A percentile compares a stretch with the other conserved stretches of the same genome.
Conservation (phyloP, 2,888 invertebrate species). For the Falcaria lacertinaria region DNA sequence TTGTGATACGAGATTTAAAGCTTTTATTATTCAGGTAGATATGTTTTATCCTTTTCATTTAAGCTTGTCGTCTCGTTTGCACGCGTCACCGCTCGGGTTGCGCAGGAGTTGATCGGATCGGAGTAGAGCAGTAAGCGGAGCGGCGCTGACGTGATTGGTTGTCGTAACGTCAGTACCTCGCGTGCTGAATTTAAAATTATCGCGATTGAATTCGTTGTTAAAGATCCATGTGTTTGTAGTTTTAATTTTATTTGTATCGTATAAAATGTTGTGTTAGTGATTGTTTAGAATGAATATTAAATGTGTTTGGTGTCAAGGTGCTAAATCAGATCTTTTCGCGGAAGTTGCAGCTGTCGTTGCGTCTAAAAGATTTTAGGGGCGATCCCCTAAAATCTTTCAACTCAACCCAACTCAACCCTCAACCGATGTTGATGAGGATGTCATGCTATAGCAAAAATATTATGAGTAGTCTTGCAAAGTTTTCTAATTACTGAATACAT, state of each 20-base stretch:
- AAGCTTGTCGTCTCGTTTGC: conserved; percentile 40
- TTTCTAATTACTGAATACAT: too few relatives aligned
- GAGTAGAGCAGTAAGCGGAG: conserved; percentile 68
- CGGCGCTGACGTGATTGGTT: conserved; percentile 68
- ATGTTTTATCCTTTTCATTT: conserved; percentile 43
- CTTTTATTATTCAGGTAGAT: conserved; percentile 72
- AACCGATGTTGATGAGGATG: too few relatives aligned
- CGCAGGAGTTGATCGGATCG: conserved; percentile 66
- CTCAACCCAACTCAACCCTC: too few relatives aligned
- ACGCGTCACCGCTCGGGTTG: conserved; percentile 50
- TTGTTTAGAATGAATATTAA: conserved; percentile 3
- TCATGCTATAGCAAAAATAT: conserved; percentile 8
- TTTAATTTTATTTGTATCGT: conserved; percentile 36
- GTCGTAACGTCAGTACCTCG: conserved; percentile 39
- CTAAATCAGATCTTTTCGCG: conserved; percentile 30
- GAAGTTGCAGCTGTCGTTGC: conserved; percentile 49
- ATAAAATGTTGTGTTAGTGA: background rate
- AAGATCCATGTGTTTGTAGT: conserved; percentile 47
- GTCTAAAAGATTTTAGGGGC: conserved; percentile 40
- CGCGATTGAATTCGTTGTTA: conserved; percentile 52
- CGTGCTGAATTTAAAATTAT: conserved; percentile 58
- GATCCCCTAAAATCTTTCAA: too few relatives aligned
- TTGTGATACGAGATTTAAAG: conserved; percentile 49
- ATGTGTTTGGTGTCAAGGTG: conserved; percentile 39
- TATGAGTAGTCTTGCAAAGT: background rate